phyloP scores from a whole-genome alignment of 2,888 invertebrate species.

The Scaptomyza parva region DNA sequence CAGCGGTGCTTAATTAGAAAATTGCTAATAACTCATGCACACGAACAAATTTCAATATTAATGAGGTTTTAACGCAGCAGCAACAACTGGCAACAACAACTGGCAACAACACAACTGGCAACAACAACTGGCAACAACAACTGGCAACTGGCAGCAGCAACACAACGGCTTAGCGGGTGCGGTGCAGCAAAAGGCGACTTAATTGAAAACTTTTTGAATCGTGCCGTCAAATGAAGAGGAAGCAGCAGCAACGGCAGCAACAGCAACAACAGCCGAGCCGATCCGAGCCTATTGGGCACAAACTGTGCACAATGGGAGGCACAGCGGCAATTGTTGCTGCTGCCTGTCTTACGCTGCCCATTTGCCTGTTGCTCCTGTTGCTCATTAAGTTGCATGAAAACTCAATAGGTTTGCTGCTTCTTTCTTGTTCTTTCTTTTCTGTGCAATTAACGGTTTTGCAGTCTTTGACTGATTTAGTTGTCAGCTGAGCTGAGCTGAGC shows the following conservation, averaged over 20 bases:
- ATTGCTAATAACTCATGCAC: constrained; percentile 82
- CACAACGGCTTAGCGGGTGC: too few relatives aligned
- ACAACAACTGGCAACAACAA: constrained; percentile 16
- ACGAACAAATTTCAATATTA: constrained; percentile 82
- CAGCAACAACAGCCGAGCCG: too few relatives aligned
- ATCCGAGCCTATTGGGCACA: constrained; percentile 48
- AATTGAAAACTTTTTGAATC: constrained; percentile 73
- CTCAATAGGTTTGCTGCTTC: constrained; percentile 60
- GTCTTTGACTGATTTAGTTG: constrained; percentile 78
- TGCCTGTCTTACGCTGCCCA: constrained; percentile 53
- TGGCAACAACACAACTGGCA: constrained; percentile 31
- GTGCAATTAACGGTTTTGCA: constrained; percentile 56
- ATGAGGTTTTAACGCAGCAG: constrained; percentile 69
- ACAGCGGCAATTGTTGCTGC: constrained; percentile 52
- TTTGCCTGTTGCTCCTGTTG: constrained; percentile 62
- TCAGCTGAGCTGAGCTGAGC: too few relatives aligned
- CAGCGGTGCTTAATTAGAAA: constrained; percentile 80
- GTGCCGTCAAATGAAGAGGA: constrained; percentile 55
- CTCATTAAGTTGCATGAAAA: constrained; percentile 79
- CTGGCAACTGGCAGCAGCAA: too few relatives aligned
- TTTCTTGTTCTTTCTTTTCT: constrained; percentile 7
- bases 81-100: constrained; percentile 22
- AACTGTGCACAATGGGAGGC: constrained; percentile 75
- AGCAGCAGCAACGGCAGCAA: constrained; percentile 7
- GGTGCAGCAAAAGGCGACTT: constrained; percentile 55